These are phyloP conservation scores for Coenobita brevimanus DNA, from an alignment of 1,140 invertebrate species.

Conservation along the genomic window DNA sequence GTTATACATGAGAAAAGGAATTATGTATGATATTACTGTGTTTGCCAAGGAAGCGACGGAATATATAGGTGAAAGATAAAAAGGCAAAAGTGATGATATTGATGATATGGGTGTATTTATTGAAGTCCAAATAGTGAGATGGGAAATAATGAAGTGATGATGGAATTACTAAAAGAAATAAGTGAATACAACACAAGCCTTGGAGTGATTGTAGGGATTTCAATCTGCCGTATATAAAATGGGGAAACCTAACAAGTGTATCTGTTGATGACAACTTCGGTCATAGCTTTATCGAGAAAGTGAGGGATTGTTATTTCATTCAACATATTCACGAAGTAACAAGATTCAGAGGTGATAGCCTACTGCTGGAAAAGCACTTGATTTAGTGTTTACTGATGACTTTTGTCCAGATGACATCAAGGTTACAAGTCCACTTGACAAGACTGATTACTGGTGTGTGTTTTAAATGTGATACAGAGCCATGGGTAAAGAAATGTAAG, in stretches of 20 bases:
- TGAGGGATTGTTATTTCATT: too few relatives aligned
- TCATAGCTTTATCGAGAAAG: conserved; percentile 18
- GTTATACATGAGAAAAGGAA: conserved; percentile 10
- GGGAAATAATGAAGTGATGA: neutral
- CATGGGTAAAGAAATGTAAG: conserved; percentile 14
- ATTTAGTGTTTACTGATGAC: neutral
- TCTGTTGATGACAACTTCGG: neutral
- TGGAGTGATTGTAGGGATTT: conserved; percentile 12
- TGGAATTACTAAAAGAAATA: neutral
- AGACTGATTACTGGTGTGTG: conserved; percentile 8
- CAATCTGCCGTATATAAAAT: neutral
- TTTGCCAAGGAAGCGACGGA: neutral
- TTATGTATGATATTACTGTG: neutral
- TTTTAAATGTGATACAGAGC: conserved; percentile 9
- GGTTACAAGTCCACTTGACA: conserved; percentile 1
- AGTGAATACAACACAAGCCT: neutral
- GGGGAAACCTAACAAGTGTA: neutral
- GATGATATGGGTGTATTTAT: neutral
- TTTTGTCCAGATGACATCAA: neutral
- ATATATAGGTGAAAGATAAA: neutral
- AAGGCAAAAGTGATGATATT: neutral
- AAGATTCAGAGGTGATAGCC: too few relatives aligned
- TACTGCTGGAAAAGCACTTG: too few relatives aligned
- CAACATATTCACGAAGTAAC: too few relatives aligned
- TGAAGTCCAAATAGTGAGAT: conserved; percentile 6